Evolutionary conservation across 2,888 invertebrate genomes (phyloP), one percentile per base, ranked within the genome.

Genomic region (Terebella lapidaria): DNA sequence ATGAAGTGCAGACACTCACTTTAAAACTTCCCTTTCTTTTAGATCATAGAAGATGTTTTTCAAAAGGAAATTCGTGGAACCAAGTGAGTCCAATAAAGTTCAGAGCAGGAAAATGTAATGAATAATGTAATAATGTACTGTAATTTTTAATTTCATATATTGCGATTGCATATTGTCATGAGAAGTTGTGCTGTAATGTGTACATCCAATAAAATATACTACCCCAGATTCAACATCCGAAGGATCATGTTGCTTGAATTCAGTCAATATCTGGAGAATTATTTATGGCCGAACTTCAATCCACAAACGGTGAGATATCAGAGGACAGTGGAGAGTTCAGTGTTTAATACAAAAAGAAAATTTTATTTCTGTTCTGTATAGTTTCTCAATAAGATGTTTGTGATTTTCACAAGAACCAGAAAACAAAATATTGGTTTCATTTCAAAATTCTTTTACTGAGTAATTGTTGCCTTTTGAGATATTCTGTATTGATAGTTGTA

Each of bases 221-320:
- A 27, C 52, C 18, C 15, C 27, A 53, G 42, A 24, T 46, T 58
- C 51, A 1, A 30, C 18, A 74, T 73, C 2, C 85, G 92, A n/a
- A 87, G 94, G 58, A 90, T 94, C 64, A 94, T 95, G 89, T 89
- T 95, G 86, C 83, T 97, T 60, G 96, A 97, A 81, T 94, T 95
- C 80, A 95, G 94, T 64, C 97, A 96, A 76, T 99, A 96, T 80
- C 81, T 99, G 70, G 99, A 99, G 81, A 92, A 91, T 75, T 97
- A 91, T 80, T 80, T 99, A 56, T 99, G 97, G 99, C 94, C 95
- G 0, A 92, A 96, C 81, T 99, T 92, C 80, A 83, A 85, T 58
- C 85, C 88, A 0, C 87, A 86, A n/a, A 81, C 83, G 66, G 70
- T 75, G 72, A 56, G 49, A 35, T 35, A n/a, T n/a, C n/a, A n/a